Evolutionary conservation across 2,113 vertebrate species (phyloP).

Genomic region (Aptenodytes forsteri): DNA sequence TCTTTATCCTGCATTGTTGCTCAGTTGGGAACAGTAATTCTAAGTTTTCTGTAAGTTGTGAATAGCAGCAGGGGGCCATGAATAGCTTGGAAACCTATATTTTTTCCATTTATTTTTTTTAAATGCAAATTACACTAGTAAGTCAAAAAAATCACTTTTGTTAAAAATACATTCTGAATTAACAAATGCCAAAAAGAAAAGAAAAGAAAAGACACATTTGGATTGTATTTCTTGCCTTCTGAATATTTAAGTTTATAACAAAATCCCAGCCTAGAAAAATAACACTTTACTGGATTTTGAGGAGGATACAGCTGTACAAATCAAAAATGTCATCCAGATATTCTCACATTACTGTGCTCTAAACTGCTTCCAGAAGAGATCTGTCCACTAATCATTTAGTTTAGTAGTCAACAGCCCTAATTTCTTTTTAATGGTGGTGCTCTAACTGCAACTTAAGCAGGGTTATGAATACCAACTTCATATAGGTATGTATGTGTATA

Average conservation of each 20-base stretch:
- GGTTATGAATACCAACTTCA: conserved; percentile 48
- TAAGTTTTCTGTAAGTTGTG: conserved; percentile 5
- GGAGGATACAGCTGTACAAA: conserved; percentile 80
- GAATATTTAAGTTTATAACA: conserved; percentile 82
- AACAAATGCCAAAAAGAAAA: conserved; percentile 77
- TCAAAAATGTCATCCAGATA: conserved; percentile 74
- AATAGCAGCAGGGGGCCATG: conserved; percentile 43
- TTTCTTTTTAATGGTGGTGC: conserved; percentile 57
- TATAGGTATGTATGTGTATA: neutral
- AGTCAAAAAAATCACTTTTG: conserved; percentile 83
- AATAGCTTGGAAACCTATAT: conserved; percentile 74
- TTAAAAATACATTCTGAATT: conserved; percentile 88
- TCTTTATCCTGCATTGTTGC: conserved; percentile 37
- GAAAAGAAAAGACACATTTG: conserved; percentile 69
- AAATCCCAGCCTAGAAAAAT: conserved; percentile 86
- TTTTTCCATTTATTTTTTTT: conserved; percentile 82
- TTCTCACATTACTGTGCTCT: conserved; percentile 77
- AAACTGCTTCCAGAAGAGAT: conserved; percentile 60
- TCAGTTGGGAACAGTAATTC: conserved; percentile 11
- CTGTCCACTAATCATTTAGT: conserved; percentile 53
- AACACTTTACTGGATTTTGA: conserved; percentile 82
- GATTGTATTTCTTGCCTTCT: conserved; percentile 79
- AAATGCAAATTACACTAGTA: conserved; percentile 86
- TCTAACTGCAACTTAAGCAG: conserved; percentile 64
- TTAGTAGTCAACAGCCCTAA: conserved; percentile 72